phyloP scores from a whole-genome alignment of 2,888 invertebrate genomes.

The Caenorhabditis imperialis region DNA sequence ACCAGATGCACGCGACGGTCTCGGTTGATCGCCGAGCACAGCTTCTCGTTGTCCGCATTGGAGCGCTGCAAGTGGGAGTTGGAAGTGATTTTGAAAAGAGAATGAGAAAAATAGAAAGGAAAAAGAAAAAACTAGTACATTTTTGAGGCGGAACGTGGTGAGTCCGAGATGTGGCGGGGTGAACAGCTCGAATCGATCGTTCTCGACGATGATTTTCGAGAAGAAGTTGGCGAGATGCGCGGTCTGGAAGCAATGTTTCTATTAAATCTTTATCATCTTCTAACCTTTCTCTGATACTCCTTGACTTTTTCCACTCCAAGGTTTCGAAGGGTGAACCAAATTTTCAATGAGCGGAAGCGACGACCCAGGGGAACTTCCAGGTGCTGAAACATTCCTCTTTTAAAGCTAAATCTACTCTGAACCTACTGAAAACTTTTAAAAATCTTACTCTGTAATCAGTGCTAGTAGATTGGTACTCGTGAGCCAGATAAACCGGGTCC shows the following conservation, averaged over 20 bases:
- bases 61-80: constrained; percentile 71
- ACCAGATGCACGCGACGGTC: constrained; percentile 81
- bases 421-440: no score
- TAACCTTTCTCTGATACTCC: constrained; percentile 88
- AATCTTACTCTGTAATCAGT: constrained; percentile 63
- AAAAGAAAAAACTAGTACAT: constrained; percentile 77
- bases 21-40: constrained; percentile 79
- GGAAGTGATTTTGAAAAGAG: background rate
- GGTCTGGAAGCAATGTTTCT: constrained; percentile 78
- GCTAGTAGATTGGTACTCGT: constrained; percentile 91
- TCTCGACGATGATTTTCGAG: constrained; percentile 84
- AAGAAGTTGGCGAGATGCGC: constrained; percentile 86
- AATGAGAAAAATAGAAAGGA: no score
- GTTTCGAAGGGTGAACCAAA: constrained; percentile 95
- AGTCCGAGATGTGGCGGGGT: constrained; percentile 90
- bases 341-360: constrained; percentile 92
- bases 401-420: no score
- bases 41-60: constrained; percentile 78
- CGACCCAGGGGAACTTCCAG: constrained; percentile 86
- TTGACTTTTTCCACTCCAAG: constrained; percentile 94
- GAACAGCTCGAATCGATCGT: constrained; percentile 87
- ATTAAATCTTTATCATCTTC: background rate
- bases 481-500: constrained; percentile 94
- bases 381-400: no score
- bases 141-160: constrained; percentile 89